These are phyloP conservation scores for Cryptotis parvus DNA, from an alignment of 2,113 vertebrate species.

Conservation along the genomic window DNA sequence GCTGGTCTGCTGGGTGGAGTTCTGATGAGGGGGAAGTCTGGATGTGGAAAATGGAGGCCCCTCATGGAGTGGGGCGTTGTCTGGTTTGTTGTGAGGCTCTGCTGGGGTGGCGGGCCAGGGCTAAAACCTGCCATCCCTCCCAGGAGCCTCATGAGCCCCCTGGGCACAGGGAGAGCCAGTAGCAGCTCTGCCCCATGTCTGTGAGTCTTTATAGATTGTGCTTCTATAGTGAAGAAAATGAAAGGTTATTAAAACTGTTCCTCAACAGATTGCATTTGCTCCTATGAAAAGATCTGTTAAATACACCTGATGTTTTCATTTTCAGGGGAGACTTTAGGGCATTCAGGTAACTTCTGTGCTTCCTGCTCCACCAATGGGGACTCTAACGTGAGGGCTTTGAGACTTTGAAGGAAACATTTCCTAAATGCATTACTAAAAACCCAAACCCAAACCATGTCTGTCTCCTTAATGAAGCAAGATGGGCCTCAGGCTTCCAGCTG, in stretches of 20 bases:
- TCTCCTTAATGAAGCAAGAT: not conserved
- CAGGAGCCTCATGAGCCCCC: too few species aligned
- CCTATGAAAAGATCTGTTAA: not conserved
- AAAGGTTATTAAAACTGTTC: slow-evolving; percentile 18
- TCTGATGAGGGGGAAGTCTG: too few species aligned
- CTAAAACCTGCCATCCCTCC: too few species aligned
- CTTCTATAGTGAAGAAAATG: not conserved
- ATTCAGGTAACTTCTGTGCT: not conserved
- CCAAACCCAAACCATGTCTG: not conserved
- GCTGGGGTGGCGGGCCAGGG: too few species aligned
- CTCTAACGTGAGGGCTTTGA: not conserved
- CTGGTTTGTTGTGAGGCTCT: too few species aligned
- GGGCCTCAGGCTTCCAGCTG: not conserved
- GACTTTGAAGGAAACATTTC: not conserved
- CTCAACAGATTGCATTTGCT: not conserved
- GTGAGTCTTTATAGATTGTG: too few species aligned
- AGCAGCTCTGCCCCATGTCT: too few species aligned
- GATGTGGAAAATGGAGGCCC: too few species aligned
- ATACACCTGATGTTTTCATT: not conserved
- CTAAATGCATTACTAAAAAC: not conserved
- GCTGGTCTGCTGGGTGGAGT: too few species aligned
- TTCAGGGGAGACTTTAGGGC: not conserved
- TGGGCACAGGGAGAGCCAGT: too few species aligned
- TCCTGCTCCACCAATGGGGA: not conserved
- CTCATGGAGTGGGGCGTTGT: too few species aligned